Conservation (phyloP, 2,888 invertebrate species). For the Xestia xanthographa region DNA sequence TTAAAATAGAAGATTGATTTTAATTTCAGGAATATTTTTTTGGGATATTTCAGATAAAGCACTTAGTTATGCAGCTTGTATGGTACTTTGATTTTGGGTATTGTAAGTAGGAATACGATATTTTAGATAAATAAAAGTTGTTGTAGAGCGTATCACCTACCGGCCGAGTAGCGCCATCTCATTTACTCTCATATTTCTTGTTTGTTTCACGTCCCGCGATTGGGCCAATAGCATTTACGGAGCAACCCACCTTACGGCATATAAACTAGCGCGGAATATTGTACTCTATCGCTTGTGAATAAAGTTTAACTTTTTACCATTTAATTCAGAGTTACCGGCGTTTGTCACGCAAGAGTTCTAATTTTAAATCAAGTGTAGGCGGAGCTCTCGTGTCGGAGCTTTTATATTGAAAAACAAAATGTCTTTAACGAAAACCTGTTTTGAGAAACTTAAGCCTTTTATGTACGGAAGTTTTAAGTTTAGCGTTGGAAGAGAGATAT, state of each 20-base stretch:
- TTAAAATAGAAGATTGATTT: conserved; percentile 64
- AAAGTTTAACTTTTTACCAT: conserved; percentile 90
- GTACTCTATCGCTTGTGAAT: conserved; percentile 87
- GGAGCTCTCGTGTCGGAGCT: conserved; percentile 88
- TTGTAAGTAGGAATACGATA: conserved; percentile 25
- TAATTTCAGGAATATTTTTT: conserved; percentile 53
- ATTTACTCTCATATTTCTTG: conserved; percentile 86
- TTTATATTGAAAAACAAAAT: conserved; percentile 90
- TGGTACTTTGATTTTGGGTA: conserved; percentile 26
- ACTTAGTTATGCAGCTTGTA: conserved; percentile 5
- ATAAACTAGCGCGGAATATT: conserved; percentile 87
- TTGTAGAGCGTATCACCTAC: conserved; percentile 60
- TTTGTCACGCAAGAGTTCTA: conserved; percentile 90
- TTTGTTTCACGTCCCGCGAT: conserved; percentile 88
- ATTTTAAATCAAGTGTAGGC: conserved; percentile 91
- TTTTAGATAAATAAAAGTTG: conserved; percentile 50
- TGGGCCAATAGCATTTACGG: conserved; percentile 90
- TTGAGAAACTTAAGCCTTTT: conserved; percentile 90
- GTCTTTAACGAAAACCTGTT: conserved; percentile 90
- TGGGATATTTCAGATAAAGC: background rate
- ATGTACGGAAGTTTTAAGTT: conserved; percentile 86
- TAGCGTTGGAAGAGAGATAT: conserved; percentile 82
- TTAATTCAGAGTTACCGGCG: conserved; percentile 89
- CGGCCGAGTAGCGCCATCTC: conserved; percentile 81
- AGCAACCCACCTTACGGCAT: conserved; percentile 89